Evolutionary conservation across 2,113 vertebrate species (phyloP), one percentile per base, ranked within the genome.

Genomic region (Mastomys natalensis): DNA sequence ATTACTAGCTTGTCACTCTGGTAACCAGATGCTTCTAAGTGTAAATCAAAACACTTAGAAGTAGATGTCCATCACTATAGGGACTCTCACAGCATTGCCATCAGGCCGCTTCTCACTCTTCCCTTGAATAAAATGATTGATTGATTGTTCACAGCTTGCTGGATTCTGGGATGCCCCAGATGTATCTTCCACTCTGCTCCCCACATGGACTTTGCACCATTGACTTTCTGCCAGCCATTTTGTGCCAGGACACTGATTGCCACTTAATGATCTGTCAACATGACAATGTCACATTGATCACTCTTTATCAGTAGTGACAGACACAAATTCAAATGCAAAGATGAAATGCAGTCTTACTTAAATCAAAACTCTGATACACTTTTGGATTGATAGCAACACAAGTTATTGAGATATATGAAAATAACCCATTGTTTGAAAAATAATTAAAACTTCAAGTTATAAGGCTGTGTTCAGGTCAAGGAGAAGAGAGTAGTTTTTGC

Each of bases 261-360:
- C 99, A 99, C 99, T 99, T 99, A 99, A 99, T 99, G 99, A 99
- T 99, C 98, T 98, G 99, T 98, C 98, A 98, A 99, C 22, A 78
- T 97, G 98, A 98, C 98, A 99, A 99, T 98, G 98, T 99, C 99
- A 99, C 98, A 99, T 99, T 99, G 98, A 98, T 99, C 98, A 99
- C 98, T 98, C 97, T 98, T 98, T 97, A 98, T 98, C 98, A 97
- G 98, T 98, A 96, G 97, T 99, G 99, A 99, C 98, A 98, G 98
- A 98, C 97, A 96, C 74, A 98, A 98, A 98, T 98, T 98, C 97
- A 98, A 98, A 98, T 98, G 95, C 97, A 98, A 98, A 98, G 98
- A 97, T 97, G 96, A 96, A 98, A 97, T 96, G 90, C 91, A 98
- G 97, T 97, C 92, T 97, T 98, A 98, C 97, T 98, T 96, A 87